phyloP scores from a whole-genome alignment of 1,140 invertebrate genomes.

The Drosophila sproati region DNA sequence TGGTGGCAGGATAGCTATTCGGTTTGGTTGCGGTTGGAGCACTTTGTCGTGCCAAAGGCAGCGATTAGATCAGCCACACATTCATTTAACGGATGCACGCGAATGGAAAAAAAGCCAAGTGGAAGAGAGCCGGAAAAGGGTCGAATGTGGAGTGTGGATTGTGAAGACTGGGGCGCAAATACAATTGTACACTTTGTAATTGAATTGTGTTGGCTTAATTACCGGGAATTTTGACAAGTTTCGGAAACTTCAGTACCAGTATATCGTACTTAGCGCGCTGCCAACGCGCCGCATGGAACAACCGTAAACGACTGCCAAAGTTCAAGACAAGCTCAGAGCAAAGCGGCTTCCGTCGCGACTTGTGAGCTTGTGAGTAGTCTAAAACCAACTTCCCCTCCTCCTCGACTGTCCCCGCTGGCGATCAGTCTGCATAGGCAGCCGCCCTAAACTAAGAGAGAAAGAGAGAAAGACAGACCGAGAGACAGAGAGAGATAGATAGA shows the following conservation, averaged over 20 bases:
- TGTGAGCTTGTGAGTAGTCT: slow-evolving; percentile 23
- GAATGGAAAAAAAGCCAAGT: slow-evolving; percentile 19
- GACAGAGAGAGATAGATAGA: background rate
- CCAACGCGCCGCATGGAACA: slow-evolving; percentile 65
- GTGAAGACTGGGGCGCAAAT: background rate
- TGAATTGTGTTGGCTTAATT: slow-evolving; percentile 46
- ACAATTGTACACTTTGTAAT: slow-evolving; percentile 59
- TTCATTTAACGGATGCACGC: slow-evolving; percentile 66
- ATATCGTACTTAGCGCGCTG: slow-evolving; percentile 21
- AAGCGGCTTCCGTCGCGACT: slow-evolving; percentile 28
- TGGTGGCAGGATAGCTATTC: slow-evolving; percentile 25
- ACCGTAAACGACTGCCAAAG: slow-evolving; percentile 73
- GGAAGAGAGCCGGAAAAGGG: background rate
- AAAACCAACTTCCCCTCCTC: background rate
- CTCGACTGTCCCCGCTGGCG: background rate
- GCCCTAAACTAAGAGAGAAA: slow-evolving; percentile 23
- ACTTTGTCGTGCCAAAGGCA: slow-evolving; percentile 16
- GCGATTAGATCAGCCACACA: slow-evolving; percentile 63
- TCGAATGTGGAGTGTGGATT: background rate
- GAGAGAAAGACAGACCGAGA: background rate
- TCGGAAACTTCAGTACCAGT: slow-evolving; percentile 2
- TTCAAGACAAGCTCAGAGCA: slow-evolving; percentile 65
- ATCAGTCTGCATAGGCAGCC: slow-evolving; percentile 39
- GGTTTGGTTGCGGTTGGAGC: slow-evolving; percentile 13
- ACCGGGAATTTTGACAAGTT: slow-evolving; percentile 20